Conservation (phyloP, 2,888 invertebrate species). For the Spodoptera littoralis region DNA sequence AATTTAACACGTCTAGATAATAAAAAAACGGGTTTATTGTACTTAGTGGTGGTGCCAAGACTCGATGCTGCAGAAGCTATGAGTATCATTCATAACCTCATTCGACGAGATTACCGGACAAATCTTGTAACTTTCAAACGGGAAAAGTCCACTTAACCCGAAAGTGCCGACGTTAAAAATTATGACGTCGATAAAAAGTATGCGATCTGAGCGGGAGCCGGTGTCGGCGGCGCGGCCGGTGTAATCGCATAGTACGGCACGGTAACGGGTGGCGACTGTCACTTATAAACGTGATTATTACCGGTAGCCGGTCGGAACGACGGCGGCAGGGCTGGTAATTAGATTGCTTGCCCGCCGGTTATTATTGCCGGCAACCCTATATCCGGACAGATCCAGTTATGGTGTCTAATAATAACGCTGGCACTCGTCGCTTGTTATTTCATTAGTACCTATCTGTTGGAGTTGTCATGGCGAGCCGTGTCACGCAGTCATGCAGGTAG, state of each 20-base stretch:
- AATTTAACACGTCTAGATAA: constrained; percentile 20
- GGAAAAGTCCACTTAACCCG: constrained; percentile 40
- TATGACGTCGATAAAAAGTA: constrained; percentile 60
- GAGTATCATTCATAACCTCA: constrained; percentile 36
- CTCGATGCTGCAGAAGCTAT: constrained; percentile 20
- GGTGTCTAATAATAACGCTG: constrained; percentile 66
- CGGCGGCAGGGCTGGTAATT: constrained; percentile 68
- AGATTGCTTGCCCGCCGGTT: constrained; percentile 73
- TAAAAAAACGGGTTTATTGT: not conserved
- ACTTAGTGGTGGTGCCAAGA: constrained; percentile 15
- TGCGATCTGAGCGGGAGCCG: constrained; percentile 13
- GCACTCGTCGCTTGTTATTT: constrained; percentile 63
- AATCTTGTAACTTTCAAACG: constrained; percentile 40
- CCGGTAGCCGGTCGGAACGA: constrained; percentile 48
- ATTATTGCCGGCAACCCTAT: constrained; percentile 73
- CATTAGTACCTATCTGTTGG: constrained; percentile 57
- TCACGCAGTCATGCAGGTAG: constrained; percentile 27
- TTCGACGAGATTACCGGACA: constrained; percentile 36
- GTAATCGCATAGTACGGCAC: constrained; percentile 51
- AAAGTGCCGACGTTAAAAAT: constrained; percentile 58
- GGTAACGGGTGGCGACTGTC: constrained; percentile 55
- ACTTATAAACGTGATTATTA: constrained; percentile 69
- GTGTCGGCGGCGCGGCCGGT: constrained; percentile 10
- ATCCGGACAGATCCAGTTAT: constrained; percentile 74
- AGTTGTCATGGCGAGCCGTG: constrained; percentile 20